A percentile compares a stretch with the other conserved stretches of the same genome.
phyloP scores from a whole-genome alignment of 2,113 vertebrate genomes.

The Carassius carassius region DNA sequence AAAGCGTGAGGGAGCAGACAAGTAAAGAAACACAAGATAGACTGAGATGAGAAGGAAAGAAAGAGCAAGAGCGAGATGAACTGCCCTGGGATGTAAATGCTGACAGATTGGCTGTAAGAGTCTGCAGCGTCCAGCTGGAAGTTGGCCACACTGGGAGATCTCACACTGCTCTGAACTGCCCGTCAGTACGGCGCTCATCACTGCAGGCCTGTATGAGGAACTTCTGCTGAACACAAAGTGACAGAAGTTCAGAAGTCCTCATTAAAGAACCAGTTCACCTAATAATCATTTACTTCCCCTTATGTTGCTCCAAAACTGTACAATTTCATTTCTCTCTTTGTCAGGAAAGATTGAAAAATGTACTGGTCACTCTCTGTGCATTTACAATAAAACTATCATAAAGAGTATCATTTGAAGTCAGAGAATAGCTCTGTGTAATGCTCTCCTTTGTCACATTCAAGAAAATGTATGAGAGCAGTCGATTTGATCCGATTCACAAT shows the following conservation, averaged over 20 bases:
- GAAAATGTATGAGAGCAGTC: neutral
- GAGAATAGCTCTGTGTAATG: neutral
- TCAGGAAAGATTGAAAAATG: neutral
- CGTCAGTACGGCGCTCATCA: slow-evolving; percentile 11
- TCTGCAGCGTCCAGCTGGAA: slow-evolving; percentile 54
- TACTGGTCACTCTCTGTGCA: neutral
- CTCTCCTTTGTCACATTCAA: neutral
- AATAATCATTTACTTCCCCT: neutral
- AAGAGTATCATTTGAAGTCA: neutral
- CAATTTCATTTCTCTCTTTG: neutral
- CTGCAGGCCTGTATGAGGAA: slow-evolving; percentile 8
- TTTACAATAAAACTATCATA: neutral
- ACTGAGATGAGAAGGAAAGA: slow-evolving; percentile 7
- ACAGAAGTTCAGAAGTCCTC: neutral
- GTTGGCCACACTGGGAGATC: slow-evolving; percentile 47
- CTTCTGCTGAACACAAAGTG: neutral
- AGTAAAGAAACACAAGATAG: neutral
- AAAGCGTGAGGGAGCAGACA: neutral
- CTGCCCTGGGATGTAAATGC: slow-evolving; percentile 47
- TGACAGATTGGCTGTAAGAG: slow-evolving; percentile 57
- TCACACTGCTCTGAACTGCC: slow-evolving; percentile 28
- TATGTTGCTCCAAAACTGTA: neutral
- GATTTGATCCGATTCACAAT: neutral
- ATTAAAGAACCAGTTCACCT: neutral
- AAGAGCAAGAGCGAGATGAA: slow-evolving; percentile 20